phyloP scores from a whole-genome alignment of 1,140 invertebrate species.

The Chelonus insularis region DNA sequence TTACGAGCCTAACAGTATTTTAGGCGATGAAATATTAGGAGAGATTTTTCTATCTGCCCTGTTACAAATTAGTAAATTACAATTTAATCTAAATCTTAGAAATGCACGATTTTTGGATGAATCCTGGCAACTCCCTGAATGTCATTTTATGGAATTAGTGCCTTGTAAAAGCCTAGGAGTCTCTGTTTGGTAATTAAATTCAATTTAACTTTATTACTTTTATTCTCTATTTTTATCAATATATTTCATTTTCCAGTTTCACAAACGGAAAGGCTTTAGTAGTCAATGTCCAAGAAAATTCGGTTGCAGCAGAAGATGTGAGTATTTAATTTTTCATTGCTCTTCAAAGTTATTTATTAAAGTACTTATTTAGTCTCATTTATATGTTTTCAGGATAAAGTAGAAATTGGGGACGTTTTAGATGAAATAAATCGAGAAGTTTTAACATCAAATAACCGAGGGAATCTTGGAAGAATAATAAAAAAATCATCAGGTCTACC shows the following conservation, averaged over 20 bases:
- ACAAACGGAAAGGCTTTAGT: constrained; percentile 61
- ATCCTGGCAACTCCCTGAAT: constrained; percentile 62
- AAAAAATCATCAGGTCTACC: constrained; percentile 59
- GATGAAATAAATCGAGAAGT: constrained; percentile 66
- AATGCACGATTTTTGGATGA: constrained; percentile 63
- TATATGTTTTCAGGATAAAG: constrained; percentile 60
- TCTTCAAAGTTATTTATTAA: constrained; percentile 17
- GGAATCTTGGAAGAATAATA: constrained; percentile 60
- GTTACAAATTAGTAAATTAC: constrained; percentile 60
- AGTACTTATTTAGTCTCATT: constrained; percentile 18
- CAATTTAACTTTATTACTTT: constrained; percentile 14
- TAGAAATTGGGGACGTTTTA: constrained; percentile 66
- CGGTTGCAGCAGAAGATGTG: constrained; percentile 65
- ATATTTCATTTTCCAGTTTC: constrained; percentile 55
- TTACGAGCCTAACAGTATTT: constrained; percentile 51
- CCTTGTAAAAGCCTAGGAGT: constrained; percentile 63
- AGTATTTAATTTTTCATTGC: no score
- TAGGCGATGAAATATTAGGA: constrained; percentile 64
- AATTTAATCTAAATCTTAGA: constrained; percentile 61
- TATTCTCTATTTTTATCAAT: background rate
- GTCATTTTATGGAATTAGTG: constrained; percentile 59
- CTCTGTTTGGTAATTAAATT: constrained; percentile 56
- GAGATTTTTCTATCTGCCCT: constrained; percentile 66
- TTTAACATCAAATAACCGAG: constrained; percentile 55
- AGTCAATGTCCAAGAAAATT: constrained; percentile 59